Evolutionary conservation across 2,113 vertebrate genomes (phyloP), one percentile per base, ranked within the genome.

Genomic region (Suncus etruscus): DNA sequence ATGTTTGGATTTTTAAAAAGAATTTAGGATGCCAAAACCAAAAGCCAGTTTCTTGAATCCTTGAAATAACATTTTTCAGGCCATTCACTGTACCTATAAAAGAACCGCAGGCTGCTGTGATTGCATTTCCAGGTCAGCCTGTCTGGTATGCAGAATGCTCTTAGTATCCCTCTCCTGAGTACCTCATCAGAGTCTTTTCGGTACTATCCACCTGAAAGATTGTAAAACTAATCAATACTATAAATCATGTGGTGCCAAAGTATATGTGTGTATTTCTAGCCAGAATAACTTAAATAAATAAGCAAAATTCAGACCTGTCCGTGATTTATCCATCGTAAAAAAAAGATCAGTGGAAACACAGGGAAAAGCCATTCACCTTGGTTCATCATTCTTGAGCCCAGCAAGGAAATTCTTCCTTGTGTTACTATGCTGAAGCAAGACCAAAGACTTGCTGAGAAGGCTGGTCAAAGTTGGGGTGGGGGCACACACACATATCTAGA

Each of bases 201-300:
- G 22, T 45, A 29, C n/a, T 88, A 63, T n/a, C 27, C 78, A 83
- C 61, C 77, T 79, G 87, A 90, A n/a, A 70, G 87, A 70, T 89
- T 93, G 89, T 92, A 39, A 96, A 93, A 89, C 47, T 92, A 91
- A 91, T 84, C 82, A 93, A 24, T 95, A 91, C 92, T 95, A 50
- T 93, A 89, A 91, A 66, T 95, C 91, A 89, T 32, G 91, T 32
- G 39, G 8, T 74, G 77, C 32, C 32, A 65, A 68, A 86, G 83
- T 74, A 78, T 83, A 91, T 91, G 27, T 84, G 31, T 4, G 11
- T 78, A 24, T 81, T 93, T 92, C 70, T 95, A 48, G 75, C 78
- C 58, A 85, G 81, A 84, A 78, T n/a, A 70, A 85, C 69, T 95
- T 93, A 93, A 92, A 72, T 91, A 94, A 93, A 92, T 90, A 95